Base-by-base conservation (phyloP, 2,888 invertebrate species). In the Hypomecis atomaria region DNA sequence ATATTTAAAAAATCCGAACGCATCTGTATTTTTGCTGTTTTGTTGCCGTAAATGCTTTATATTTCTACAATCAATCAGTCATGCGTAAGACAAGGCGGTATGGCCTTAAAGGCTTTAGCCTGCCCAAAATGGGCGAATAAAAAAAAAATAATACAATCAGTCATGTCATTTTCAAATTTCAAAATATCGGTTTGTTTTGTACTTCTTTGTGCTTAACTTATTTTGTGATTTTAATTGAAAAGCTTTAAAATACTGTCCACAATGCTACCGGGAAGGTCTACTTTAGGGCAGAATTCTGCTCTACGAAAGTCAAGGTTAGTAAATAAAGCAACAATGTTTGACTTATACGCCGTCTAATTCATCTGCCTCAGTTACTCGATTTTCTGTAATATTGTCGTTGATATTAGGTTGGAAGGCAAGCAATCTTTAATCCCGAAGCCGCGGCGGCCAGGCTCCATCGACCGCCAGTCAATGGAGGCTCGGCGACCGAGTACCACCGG, bases 391-490 rank as follows among this genome's bases (percentile, higher is more conserved):
- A n/a, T 33, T 4, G 10, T 40, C 6, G n/a, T 6, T 23, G 11
- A 6, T 53, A n/a, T 5, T 37, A 65, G 61, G 43, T n/a, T 61
- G 34, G 90, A 91, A 70, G 84, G 84, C 44, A 89, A 84, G 64
- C 87, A 82, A 0, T 92, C 92, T 0, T 66, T 91, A 70, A 72
- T 92, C 44, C 92, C 91, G 0, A 87, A 87, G 69, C 88, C 87
- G 0, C 83, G 86, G 0, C 83, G 87, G 0, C 83, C 84, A 1
- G 86, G 84, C 4, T 92, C 92, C 1, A 87, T 81, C 0, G 92
- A 92, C 68, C 85, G 91, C 0, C 67, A 85, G 3, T 91, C 92
- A 0, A 74, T 75, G 1, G 92, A 92, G 56, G 77, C 83, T 0
- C 84, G 86, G 0, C 71, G 89, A 8, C 88, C 90, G 0, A 90